These are phyloP conservation scores for Apodemia duryi DNA, from an alignment of 2,888 invertebrate genomes.

Conservation along the genomic window DNA sequence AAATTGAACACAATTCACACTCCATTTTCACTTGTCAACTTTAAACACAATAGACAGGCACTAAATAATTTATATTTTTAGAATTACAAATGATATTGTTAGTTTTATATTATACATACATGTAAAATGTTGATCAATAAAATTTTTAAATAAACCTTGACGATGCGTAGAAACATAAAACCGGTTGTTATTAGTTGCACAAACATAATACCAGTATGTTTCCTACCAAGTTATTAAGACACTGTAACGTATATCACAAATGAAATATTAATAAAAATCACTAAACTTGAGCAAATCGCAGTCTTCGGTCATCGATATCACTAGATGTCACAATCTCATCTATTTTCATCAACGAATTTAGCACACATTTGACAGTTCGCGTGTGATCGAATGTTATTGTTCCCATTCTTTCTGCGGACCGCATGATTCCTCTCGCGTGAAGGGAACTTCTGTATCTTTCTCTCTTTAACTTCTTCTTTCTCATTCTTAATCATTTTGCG, in stretches of 20 bases:
- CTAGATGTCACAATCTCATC: constrained; percentile 37
- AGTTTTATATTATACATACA: too few relatives aligned
- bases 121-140: too few relatives aligned
- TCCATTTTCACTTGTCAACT: too few relatives aligned
- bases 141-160: too few relatives aligned
- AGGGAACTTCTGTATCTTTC: constrained; percentile 81
- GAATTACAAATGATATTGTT: too few relatives aligned
- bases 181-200: too few relatives aligned
- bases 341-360: constrained; percentile 54
- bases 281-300: constrained; percentile 23
- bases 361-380: constrained; percentile 64
- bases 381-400: constrained; percentile 56
- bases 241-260: constrained; percentile 1
- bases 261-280: constrained; percentile 18
- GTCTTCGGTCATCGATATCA: constrained; percentile 19
- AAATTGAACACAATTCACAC: too few relatives aligned
- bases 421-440: constrained; percentile 84
- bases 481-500: constrained; percentile 51
- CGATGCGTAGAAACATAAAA: too few relatives aligned
- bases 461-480: constrained; percentile 41
- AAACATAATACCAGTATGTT: too few relatives aligned
- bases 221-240: neutral
- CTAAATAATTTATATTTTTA: too few relatives aligned
- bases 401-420: constrained; percentile 79
- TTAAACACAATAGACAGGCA: too few relatives aligned